A percentile compares a stretch with the other conserved stretches of the same genome.
These are phyloP conservation scores for Pogonognathellus flavescens DNA, from an alignment of 1,140 invertebrate genomes.

Conservation along the genomic window DNA sequence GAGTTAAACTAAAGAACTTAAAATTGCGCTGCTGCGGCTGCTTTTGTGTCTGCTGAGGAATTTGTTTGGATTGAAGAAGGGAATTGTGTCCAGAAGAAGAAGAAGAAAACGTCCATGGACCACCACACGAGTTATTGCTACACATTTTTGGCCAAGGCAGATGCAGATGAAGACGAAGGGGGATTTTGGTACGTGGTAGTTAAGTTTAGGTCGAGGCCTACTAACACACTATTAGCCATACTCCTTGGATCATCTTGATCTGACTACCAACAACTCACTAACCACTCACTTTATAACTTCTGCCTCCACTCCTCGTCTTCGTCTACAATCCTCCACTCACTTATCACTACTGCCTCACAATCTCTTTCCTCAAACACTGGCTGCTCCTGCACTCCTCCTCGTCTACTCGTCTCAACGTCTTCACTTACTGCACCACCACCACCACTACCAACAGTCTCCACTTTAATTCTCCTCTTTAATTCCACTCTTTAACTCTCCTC, in stretches of 20 bases:
- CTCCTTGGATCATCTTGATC: conserved; percentile 48
- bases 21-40: background rate
- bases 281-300: conserved; percentile 37
- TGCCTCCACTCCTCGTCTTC: background rate
- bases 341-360: background rate
- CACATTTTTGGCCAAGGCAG: conserved; percentile 11
- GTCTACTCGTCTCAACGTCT: too few species aligned
- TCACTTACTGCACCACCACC: conserved; percentile 27
- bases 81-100: conserved; percentile 2
- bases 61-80: background rate
- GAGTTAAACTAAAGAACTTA: background rate
- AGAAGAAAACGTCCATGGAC: background rate
- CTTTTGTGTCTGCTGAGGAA: background rate
- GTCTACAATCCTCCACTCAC: too few species aligned
- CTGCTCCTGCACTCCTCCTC: background rate
- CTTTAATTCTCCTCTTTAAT: background rate
- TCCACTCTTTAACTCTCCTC: too few species aligned
- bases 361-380: background rate
- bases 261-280: background rate
- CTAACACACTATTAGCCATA: conserved; percentile 50
- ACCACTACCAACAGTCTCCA: too few species aligned
- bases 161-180: background rate
- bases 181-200: conserved; percentile 36
- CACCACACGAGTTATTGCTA: conserved; percentile 5
- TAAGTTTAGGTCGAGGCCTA: conserved; percentile 47